Base-by-base conservation (phyloP, 2,797 vertebrate genomes). In the Platyrinchus mystaceus region DNA sequence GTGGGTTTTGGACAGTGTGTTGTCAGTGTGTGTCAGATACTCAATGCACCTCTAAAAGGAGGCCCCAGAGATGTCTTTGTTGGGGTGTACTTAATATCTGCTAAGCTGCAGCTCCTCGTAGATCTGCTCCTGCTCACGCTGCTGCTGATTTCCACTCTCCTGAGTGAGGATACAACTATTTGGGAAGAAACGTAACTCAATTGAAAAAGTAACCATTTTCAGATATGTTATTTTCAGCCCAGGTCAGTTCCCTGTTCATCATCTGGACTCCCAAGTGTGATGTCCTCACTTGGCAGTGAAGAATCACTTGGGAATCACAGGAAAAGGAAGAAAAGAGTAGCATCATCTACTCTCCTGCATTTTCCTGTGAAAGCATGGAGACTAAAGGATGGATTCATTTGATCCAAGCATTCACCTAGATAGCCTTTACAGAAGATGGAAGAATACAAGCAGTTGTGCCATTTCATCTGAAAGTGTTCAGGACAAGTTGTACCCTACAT, bases 31-130 rank as follows among this genome's bases (percentile, higher is more conserved):
- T 20, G 22, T n/a, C 24, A 62, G 46, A 80, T 4, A 5, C 21
- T 24, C 28, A 19, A 8, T 0, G 0, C 21, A 69, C 5, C 17
- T 14, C 28, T 66, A n/a, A 74, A 83, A 88, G 18, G 39, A 62
- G 13, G 23, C 32, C 7, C 56, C 28, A 0, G 0, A 56, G 37
- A 52, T 6, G 1, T 41, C 23, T 84, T 77, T 64, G 26, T 4
- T 49, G 41, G 17, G 3, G 2, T 58, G 18, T 53, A 34, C 34
- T 67, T 67, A 47, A 14, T 5, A 30, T 11, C 10, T 44, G 58
- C 71, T 81, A 47, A 37, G 15, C 23, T 77, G 24, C 47, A 73
- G 59, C 17, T 73, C 37, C 32, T 76, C 4, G 2, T 8, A 53
- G 27, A n/a, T 78, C 39, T 47, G 18, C 34, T 77, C 23, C 43